Evolutionary conservation across 2,888 invertebrate genomes (phyloP).

Genomic region (Drosophila nr. perissopoda): DNA sequence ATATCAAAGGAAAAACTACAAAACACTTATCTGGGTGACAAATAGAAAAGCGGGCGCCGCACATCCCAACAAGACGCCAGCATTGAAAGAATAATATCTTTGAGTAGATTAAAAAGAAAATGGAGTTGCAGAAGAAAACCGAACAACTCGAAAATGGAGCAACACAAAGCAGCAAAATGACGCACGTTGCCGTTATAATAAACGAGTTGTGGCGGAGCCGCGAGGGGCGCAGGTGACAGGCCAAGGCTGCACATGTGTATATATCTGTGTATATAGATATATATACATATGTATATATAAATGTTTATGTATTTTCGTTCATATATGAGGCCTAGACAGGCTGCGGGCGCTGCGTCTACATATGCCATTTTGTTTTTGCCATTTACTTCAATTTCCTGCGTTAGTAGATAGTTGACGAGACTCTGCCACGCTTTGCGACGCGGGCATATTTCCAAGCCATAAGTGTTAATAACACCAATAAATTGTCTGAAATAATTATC

Average conservation of each 20-base stretch:
- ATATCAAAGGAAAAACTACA: slow-evolving; percentile 78
- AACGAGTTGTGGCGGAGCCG: slow-evolving; percentile 1
- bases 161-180: slow-evolving; percentile 69
- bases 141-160: slow-evolving; percentile 56
- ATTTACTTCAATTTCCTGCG: slow-evolving; percentile 16
- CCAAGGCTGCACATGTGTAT: slow-evolving; percentile 33
- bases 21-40: slow-evolving; percentile 80
- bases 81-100: slow-evolving; percentile 77
- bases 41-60: slow-evolving; percentile 69
- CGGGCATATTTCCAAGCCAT: not conserved
- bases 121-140: slow-evolving; percentile 31
- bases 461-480: not conserved
- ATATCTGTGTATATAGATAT: slow-evolving; percentile 7
- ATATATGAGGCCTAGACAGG: slow-evolving; percentile 42
- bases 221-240: slow-evolving; percentile 21
- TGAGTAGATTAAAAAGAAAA: slow-evolving; percentile 74
- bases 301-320: not conserved
- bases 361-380: slow-evolving; percentile 35
- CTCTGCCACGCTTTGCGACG: not conserved
- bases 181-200: slow-evolving; percentile 72
- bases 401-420: not conserved
- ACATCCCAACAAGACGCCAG: slow-evolving; percentile 36
- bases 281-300: not conserved
- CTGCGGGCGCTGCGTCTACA: slow-evolving; percentile 39
- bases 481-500: not conserved